Evolutionary conservation across 1,140 invertebrate genomes (phyloP).

Genomic region (Panagrolaimus sp.): DNA sequence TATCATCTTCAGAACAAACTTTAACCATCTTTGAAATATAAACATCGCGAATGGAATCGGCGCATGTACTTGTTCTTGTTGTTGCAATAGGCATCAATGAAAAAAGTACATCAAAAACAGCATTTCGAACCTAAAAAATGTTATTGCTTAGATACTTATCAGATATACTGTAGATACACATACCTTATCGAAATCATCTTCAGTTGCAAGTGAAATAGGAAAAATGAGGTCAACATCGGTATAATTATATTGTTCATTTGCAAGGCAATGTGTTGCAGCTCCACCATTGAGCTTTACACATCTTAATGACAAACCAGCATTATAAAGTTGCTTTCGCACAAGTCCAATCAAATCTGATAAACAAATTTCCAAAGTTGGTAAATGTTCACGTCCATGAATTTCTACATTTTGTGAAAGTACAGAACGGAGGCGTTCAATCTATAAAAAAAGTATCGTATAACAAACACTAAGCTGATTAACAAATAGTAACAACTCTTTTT

Average conservation of each 20-base stretch:
- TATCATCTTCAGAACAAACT: constrained; percentile 77
- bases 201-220: constrained; percentile 77
- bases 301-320: constrained; percentile 69
- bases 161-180: constrained; percentile 66
- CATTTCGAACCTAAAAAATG: constrained; percentile 29
- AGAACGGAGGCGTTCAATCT: constrained; percentile 71
- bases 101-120: constrained; percentile 83
- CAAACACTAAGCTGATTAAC: too few relatives aligned
- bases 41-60: constrained; percentile 88
- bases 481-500: too few relatives aligned
- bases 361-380: constrained; percentile 86
- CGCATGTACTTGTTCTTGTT: constrained; percentile 80
- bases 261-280: constrained; percentile 88
- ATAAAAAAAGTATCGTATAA: constrained; percentile 31
- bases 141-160: not conserved
- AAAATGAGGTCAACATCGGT: constrained; percentile 98
- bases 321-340: constrained; percentile 66
- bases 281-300: constrained; percentile 96
- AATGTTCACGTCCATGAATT: constrained; percentile 95
- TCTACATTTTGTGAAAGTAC: constrained; percentile 91
- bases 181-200: constrained; percentile 71
- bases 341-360: constrained; percentile 78
- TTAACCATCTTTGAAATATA: constrained; percentile 99
- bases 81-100: constrained; percentile 84
- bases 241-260: constrained; percentile 72